phyloP scores from a whole-genome alignment of 2,888 invertebrate species.

The Dichetophora obliterata region DNA sequence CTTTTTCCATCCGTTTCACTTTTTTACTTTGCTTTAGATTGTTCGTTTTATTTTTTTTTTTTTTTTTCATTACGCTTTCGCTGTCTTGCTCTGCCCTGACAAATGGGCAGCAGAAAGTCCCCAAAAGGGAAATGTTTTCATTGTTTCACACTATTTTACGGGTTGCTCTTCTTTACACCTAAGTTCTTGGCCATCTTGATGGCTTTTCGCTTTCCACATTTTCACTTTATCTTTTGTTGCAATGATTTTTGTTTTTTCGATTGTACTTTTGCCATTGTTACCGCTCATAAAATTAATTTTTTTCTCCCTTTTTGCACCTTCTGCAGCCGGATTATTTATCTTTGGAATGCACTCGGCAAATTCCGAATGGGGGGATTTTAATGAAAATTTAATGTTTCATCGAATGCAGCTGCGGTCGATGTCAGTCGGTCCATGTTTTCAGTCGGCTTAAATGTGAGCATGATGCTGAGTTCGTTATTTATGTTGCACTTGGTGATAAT shows the following conservation, averaged over 20 bases:
- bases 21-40: neutral
- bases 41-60: neutral
- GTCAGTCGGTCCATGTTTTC: neutral
- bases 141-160: neutral
- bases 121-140: constrained; percentile 15
- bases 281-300: neutral
- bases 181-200: neutral
- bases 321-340: constrained; percentile 29
- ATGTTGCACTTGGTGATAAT: constrained; percentile 25
- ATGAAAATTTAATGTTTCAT: constrained; percentile 47
- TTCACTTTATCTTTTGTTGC: neutral
- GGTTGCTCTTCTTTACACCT: neutral
- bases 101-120: constrained; percentile 1
- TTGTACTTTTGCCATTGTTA: neutral
- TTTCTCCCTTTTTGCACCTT: constrained; percentile 20
- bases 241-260: neutral
- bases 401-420: constrained; percentile 24
- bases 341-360: constrained; percentile 26
- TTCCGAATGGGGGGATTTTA: constrained; percentile 44
- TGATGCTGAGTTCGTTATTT: constrained; percentile 4
- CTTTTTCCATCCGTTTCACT: neutral
- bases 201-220: neutral
- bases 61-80: constrained; percentile 1
- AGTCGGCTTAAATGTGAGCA: neutral
- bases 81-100: neutral